phyloP scores from a whole-genome alignment of 2,888 invertebrate genomes.

The Heterodera filipjevi region DNA sequence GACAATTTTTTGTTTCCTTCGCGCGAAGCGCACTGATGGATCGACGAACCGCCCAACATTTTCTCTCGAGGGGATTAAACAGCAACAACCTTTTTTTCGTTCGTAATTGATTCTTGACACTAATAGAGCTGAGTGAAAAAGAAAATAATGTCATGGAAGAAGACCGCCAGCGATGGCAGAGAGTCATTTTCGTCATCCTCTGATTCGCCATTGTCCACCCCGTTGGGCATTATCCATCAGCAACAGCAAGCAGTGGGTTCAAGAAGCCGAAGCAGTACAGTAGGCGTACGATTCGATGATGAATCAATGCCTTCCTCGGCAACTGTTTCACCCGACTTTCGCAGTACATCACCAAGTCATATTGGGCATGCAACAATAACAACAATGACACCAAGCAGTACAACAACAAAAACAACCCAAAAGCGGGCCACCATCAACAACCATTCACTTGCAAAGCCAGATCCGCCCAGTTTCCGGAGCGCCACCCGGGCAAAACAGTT shows the following conservation, averaged over 20 bases:
- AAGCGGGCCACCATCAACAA: not conserved
- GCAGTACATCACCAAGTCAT: not conserved
- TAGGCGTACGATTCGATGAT: not conserved
- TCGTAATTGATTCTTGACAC: not conserved
- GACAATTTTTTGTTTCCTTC: not conserved
- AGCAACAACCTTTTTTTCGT: slow-evolving; percentile 4
- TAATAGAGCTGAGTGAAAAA: no score
- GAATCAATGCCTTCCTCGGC: no score
- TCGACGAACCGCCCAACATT: not conserved
- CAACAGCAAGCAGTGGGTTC: not conserved
- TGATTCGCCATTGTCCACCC: not conserved
- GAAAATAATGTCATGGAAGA: not conserved
- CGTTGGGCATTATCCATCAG: slow-evolving; percentile 1
- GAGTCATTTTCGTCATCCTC: slow-evolving; percentile 10
- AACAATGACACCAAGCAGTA: not conserved
- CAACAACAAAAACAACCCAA: not conserved
- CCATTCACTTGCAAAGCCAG: not conserved
- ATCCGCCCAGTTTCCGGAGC: not conserved
- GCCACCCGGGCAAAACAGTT: slow-evolving; percentile 9
- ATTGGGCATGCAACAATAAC: not conserved
- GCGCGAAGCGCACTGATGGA: not conserved
- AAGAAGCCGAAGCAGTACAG: slow-evolving; percentile 18
- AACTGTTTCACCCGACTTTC: not conserved
- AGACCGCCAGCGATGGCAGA: not conserved
- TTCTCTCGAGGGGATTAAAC: not conserved